These are phyloP conservation scores for Necrosyrtes monachus DNA, from an alignment of 2,797 vertebrate genomes.

Conservation along the genomic window DNA sequence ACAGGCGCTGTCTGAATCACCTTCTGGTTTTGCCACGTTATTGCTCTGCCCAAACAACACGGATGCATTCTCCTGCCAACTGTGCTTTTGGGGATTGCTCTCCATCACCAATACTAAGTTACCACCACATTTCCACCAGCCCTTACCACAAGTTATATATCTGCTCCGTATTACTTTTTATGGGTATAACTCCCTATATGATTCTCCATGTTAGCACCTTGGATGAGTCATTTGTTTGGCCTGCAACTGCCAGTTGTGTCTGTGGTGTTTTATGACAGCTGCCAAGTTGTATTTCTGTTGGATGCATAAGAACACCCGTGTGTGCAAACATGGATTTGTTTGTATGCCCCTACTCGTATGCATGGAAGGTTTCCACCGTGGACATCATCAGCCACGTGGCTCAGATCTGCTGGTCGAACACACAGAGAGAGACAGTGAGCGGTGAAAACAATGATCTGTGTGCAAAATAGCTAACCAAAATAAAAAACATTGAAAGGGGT, in stretches of 20 bases:
- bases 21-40: neutral
- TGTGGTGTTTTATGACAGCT: neutral
- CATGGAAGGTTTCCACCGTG: neutral
- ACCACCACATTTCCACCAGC: neutral
- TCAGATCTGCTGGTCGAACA: neutral
- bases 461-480: neutral
- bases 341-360: fast-evolving
- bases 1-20: neutral
- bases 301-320: neutral
- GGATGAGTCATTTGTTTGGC: neutral
- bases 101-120: neutral
- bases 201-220: neutral
- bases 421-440: neutral
- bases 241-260: neutral
- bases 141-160: neutral
- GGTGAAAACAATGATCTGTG: neutral
- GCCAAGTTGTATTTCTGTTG: neutral
- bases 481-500: neutral
- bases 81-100: neutral
- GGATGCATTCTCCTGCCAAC: neutral
- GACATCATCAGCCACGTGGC: neutral
- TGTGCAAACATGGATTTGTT: neutral
- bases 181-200: neutral
- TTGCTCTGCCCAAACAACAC: neutral
- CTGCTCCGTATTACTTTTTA: neutral